A percentile compares a stretch with the other conserved stretches of the same genome.
phyloP scores from a whole-genome alignment of 2,797 vertebrate species.

The Pipistrellus nathusii region DNA sequence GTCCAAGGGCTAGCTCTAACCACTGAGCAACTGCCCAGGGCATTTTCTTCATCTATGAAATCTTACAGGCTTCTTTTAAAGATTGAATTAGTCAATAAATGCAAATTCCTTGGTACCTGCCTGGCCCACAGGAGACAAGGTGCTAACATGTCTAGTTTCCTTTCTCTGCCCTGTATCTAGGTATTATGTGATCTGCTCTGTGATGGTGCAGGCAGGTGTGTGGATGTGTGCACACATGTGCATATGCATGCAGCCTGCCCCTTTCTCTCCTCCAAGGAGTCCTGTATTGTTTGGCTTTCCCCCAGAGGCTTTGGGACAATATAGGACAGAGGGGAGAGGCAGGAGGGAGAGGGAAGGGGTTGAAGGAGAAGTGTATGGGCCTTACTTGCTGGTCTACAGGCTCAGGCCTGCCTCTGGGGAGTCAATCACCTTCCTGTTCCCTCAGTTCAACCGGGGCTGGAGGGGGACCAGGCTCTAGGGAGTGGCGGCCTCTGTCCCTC shows the following conservation, averaged over 20 bases:
- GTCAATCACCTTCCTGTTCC: not conserved
- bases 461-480: not conserved
- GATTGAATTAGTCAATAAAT: not conserved
- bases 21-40: no score
- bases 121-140: not conserved
- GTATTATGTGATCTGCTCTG: not conserved
- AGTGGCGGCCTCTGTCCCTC: not conserved
- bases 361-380: not conserved
- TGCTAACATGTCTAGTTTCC: not conserved
- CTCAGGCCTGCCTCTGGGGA: not conserved
- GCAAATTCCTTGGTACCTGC: not conserved
- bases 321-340: not conserved
- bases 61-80: not conserved
- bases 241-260: not conserved
- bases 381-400: not conserved
- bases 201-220: not conserved
- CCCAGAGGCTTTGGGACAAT: not conserved
- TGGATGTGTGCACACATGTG: not conserved
- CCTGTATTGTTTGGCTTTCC: not conserved
- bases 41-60: slow-evolving; percentile 28
- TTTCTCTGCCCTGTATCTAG: not conserved
- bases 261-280: not conserved
- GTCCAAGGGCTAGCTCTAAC: no score
- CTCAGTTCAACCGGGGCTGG: not conserved
- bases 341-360: not conserved